Evolutionary conservation across 2,797 vertebrate genomes (phyloP).

Genomic region (Otolemur crassicaudatus): DNA sequence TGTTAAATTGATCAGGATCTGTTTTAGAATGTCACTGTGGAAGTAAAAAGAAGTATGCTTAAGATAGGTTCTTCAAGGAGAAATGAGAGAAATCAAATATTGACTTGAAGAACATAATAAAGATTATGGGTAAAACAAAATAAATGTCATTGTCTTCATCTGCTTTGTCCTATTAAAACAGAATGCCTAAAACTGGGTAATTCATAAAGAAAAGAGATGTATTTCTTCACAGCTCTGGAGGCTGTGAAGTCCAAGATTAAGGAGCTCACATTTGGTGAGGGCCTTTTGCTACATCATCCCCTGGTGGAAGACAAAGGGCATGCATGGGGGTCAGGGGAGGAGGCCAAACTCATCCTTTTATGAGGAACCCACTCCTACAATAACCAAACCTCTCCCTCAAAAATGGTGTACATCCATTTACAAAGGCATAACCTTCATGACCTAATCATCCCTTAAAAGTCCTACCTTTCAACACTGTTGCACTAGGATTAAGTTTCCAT

Average conservation of each 20-base stretch:
- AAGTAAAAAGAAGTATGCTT: not conserved
- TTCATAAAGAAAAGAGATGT: not conserved
- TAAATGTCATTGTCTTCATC: not conserved
- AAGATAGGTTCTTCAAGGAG: not conserved
- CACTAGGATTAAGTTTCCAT: not conserved
- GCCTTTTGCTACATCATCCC: not conserved
- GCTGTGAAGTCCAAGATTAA: not conserved
- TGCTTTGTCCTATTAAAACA: not conserved
- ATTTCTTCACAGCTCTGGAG: not conserved
- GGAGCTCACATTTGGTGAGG: not conserved
- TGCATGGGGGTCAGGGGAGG: not conserved
- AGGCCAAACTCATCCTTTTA: not conserved
- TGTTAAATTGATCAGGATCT: not conserved
- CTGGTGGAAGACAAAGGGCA: not conserved
- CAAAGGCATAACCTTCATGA: not conserved
- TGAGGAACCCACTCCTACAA: not conserved
- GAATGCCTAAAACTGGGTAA: not conserved
- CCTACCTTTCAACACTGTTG: not conserved
- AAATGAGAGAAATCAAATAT: not conserved
- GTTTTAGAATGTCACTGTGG: not conserved
- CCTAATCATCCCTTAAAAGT: not conserved
- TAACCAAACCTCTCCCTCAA: not conserved
- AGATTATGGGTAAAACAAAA: not conserved
- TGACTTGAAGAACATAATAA: not conserved
- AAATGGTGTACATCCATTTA: not conserved